Base-by-base conservation (phyloP, 2,888 invertebrate species). In the Macropis europaea region DNA sequence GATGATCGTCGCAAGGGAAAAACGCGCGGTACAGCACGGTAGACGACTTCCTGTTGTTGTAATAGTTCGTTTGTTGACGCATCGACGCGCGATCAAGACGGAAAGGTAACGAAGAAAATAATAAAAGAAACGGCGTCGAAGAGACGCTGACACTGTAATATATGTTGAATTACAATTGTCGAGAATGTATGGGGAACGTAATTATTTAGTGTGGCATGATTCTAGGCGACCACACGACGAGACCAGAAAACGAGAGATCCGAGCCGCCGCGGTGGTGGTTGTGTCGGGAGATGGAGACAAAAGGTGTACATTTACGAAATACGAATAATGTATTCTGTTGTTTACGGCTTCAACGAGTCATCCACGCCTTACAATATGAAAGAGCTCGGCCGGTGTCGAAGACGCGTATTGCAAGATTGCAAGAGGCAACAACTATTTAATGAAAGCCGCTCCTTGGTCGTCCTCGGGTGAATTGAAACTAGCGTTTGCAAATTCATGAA, bases 381-480 rank as follows among this genome's bases (percentile, higher is more conserved):
- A 74, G 73, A 74, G 73, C 73, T 74, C 73, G 73, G 73, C 73
- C 73, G 54, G 62, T 54, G 47, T 62, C 57, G 56, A 62, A 54
- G 45, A 64, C 45, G 56, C 53, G 72, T 73, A 54, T 40, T n/a
- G 59, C 53, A 48, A 62, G 19, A 53, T 73, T 50, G 52, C 60
- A 38, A 24, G 30, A 56, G 42, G 42, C 2, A 32, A 48, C 19
- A 19, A 42, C n/a, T n/a, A n/a, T n/a, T n/a, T n/a, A 38, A 34
- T 9, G 28, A 28, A 38, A 70, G 43, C 67, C 75, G 36, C 78
- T 77, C 77, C 70, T 77, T 77, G 77, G 78, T 77, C 77, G 78
- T 77, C 56, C 45, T 60, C 45, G 53, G 34, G 15, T 64, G 34
- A 77, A 63, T 77, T 56, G 13, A 24, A 13, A 59, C 19, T 17